Evolutionary conservation across 2,797 vertebrate genomes (phyloP), one percentile per base, ranked within the genome.

Genomic region (Galago senegalensis): DNA sequence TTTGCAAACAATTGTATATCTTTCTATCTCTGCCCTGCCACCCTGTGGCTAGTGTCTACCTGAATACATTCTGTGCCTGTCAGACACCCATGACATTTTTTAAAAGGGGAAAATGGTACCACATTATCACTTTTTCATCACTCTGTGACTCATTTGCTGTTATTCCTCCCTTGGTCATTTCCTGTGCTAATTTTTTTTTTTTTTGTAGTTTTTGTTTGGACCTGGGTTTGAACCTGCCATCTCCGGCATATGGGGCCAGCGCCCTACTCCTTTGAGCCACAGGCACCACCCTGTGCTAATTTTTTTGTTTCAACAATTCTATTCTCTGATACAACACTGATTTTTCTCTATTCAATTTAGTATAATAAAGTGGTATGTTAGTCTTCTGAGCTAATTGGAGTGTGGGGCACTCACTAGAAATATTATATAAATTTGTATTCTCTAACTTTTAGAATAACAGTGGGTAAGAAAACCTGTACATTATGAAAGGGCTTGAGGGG

Each of bases 261-360:
- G 40, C 40, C 40, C 40, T 43, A 43, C 40, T 43, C 40, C 40
- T 43, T 43, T 43, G 40, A 43, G 40, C 40, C 40, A 43, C 40
- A 43, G 40, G 40, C 40, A 43, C 40, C 7, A 1, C 40, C 23
- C 76, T 89, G 37, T 89, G 31, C 31, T 89, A 27, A 70, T 84
- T 91, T 95, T 95, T 73, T 67, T 76, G 34, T 75, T 91, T 95
- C 53, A 76, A 46, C 86, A 92, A 88, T 93, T 93, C 29, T 49
- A 7, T 53, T 91, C 56, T 94, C 31, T n/a, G 18, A 8, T 60
- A 46, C 69, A 91, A 18, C 20, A 80, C 8, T 76, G 11, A 9
- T 31, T 82, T 61, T 75, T 61, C 23, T 29, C 21, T 70, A 53
- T 93, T 85, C 82, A 77, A 34, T 82, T 89, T 94, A 79, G n/a